Base-by-base conservation (phyloP, 1,140 invertebrate species). In the Ganaspis sp. region DNA sequence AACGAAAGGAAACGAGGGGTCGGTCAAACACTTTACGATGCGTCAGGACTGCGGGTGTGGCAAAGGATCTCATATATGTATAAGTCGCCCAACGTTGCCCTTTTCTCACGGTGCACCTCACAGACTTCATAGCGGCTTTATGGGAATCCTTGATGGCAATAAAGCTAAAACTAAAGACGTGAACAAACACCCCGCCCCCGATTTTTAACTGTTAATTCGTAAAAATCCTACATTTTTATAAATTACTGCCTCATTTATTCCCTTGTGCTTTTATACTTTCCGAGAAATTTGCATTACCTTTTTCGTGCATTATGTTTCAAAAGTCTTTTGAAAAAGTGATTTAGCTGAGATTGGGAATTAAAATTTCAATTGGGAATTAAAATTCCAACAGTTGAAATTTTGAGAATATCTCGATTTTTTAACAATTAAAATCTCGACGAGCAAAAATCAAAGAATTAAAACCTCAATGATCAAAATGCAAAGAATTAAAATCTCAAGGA, bases 31-130 rank as follows among this genome's bases (percentile, higher is more conserved):
- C 72, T 73, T 38, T 45, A 37, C 69, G 21, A 73, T 69, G 58
- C 38, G 15, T 53, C 72, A 64, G 72, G 45, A 76, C 19, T 21
- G 21, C 21, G 23, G 54, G 54, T 19, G 70, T 49, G 76, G 69
- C 72, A 74, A 64, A 74, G 73, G 70, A 75, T 79, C 77, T 79
- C 75, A 73, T 73, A 73, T 79, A 73, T 76, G 71, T 79, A 79
- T 73, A 73, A 75, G 73, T 79, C 74, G 70, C 54, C 70, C 77
- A 75, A 79, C 73, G 70, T 79, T 71, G 74, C 74, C 53, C 78
- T 69, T 79, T 79, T 79, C 78, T 79, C 78, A 79, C 78, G 78
- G 74, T 79, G 77, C 70, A 79, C 77, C 73, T 76, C 38, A 69
- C 70, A 29, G 69, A 72, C 77, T 74, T 78, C 74, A 78, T 69